Percentiles rank a stretch among this genome's conserved stretches.
Evolutionary conservation across 64 coral and sea anemone species (phyloP).

Genomic region (Porites australiensis): DNA sequence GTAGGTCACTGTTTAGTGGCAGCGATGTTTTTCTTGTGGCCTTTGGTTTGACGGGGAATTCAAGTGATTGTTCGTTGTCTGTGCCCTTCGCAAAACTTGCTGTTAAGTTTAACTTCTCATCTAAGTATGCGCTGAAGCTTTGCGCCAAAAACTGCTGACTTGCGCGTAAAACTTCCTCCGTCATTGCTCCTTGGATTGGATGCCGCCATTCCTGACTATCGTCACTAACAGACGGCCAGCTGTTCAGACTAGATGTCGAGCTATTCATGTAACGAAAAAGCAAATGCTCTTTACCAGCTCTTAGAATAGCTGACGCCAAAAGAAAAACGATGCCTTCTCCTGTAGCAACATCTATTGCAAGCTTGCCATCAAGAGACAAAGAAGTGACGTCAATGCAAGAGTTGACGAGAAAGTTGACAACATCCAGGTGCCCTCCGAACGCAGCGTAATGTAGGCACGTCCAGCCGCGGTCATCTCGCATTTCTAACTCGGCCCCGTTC

Average conservation of each 20-base stretch:
- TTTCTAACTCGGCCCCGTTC: constrained; percentile 81
- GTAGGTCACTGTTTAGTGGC: neutral
- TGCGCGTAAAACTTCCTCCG: constrained; percentile 82
- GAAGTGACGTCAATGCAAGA: constrained; percentile 80
- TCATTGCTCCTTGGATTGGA: constrained; percentile 45
- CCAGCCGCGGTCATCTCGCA: constrained; percentile 82
- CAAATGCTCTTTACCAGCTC: constrained; percentile 84
- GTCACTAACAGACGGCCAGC: constrained; percentile 60
- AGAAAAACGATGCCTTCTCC: constrained; percentile 95
- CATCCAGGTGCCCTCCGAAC: constrained; percentile 64
- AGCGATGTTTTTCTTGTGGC: constrained; percentile 49
- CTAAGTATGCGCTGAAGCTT: constrained; percentile 56
- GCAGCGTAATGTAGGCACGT: constrained; percentile 92
- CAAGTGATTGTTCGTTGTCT: constrained; percentile 3
- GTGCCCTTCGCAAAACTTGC: constrained; percentile 39
- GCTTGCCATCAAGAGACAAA: constrained; percentile 70
- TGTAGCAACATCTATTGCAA: constrained; percentile 85
- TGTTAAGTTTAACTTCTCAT: constrained; percentile 80
- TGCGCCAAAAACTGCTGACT: constrained; percentile 77
- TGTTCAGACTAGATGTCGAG: constrained; percentile 69
- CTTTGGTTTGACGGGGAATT: neutral
- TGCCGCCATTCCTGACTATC: neutral
- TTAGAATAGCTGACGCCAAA: constrained; percentile 80
- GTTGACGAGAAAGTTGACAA: constrained; percentile 72
- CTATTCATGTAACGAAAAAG: constrained; percentile 75